These are phyloP conservation scores for Aphidoletes aphidimyza DNA, from an alignment of 2,888 invertebrate species.

Conservation along the genomic window DNA sequence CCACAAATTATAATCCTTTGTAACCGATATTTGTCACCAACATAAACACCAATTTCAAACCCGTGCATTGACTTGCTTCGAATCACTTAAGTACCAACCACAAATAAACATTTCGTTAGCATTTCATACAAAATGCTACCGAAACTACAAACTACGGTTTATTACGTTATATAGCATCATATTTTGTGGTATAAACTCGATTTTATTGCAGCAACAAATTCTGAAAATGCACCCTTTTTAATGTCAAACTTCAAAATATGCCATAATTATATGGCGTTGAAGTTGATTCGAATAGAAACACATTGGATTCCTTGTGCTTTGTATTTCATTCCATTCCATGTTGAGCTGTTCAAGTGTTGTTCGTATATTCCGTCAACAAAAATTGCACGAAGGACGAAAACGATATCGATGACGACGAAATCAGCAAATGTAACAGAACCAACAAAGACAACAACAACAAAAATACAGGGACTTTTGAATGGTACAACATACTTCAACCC, in stretches of 20 bases:
- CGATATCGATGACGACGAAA: neutral
- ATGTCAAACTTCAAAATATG: conserved; percentile 12
- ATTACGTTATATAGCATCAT: neutral
- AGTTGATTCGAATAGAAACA: neutral
- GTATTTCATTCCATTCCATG: conserved; percentile 25
- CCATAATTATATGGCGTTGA: conserved; percentile 31
- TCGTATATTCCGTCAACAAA: conserved; percentile 26
- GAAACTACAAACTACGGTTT: neutral
- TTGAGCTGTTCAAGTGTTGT: no score
- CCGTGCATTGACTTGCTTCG: neutral
- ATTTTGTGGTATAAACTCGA: neutral
- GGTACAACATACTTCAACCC: conserved; percentile 19
- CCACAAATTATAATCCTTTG: neutral
- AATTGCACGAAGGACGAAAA: neutral
- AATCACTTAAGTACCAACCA: neutral
- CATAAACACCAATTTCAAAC: neutral
- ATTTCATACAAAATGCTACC: neutral
- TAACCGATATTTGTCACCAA: conserved; percentile 33
- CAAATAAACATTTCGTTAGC: neutral
- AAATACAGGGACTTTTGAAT: neutral
- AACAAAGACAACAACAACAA: neutral
- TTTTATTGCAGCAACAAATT: conserved; percentile 2
- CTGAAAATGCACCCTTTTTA: conserved; percentile 31
- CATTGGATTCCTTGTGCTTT: conserved; percentile 33
- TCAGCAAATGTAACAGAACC: neutral